A percentile compares a stretch with the other conserved stretches of the same genome.
Conservation (phyloP, 2,113 vertebrate genomes). For the Bungarus multicinctus region DNA sequence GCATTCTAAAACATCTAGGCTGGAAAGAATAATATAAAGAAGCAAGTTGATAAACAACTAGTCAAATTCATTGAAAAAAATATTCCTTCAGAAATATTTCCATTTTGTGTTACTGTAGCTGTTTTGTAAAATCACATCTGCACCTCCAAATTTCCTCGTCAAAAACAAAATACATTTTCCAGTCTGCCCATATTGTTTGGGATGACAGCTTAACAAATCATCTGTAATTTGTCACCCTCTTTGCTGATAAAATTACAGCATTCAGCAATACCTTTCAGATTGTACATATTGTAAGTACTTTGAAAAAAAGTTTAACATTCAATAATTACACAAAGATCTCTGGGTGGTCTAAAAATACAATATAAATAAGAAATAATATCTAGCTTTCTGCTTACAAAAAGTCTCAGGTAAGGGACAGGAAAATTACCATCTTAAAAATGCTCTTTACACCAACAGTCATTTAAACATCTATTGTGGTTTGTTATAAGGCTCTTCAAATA, state of each 20-base stretch:
- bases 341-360: neutral
- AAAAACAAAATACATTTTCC: neutral
- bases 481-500: neutral
- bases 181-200: neutral
- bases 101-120: neutral
- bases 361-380: neutral
- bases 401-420: neutral
- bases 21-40: neutral
- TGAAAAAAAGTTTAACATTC: neutral
- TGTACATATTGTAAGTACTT: neutral
- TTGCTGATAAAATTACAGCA: neutral
- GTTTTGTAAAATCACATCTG: neutral
- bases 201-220: neutral
- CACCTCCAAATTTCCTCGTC: neutral
- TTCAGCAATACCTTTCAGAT: neutral
- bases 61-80: neutral
- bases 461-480: neutral
- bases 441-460: neutral
- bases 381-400: neutral
- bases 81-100: neutral
- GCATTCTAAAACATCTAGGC: neutral
- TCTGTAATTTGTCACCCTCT: neutral
- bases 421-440: neutral
- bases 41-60: neutral
- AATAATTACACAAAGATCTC: neutral